Evolutionary conservation across 2,888 invertebrate genomes (phyloP).

Genomic region (Eupithecia dodoneata): DNA sequence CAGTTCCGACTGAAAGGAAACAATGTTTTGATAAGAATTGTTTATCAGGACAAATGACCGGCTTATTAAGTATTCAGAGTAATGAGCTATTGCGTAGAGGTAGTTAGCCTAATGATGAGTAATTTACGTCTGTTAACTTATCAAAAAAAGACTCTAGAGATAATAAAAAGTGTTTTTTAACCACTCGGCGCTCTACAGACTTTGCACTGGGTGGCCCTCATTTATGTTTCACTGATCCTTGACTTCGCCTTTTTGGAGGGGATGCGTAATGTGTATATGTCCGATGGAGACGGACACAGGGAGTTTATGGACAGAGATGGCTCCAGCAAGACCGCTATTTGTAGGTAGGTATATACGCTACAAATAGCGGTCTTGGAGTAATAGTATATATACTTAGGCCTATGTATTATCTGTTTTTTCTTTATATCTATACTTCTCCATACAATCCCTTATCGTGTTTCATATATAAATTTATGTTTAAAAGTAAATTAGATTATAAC

Average conservation of each 20-base stretch:
- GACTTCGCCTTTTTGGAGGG: neutral
- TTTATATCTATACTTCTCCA: too few relatives aligned
- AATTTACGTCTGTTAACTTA: neutral
- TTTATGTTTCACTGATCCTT: neutral
- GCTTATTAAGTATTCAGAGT: slow-evolving; percentile 11
- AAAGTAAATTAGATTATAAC: too few relatives aligned
- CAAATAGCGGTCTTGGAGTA: too few relatives aligned
- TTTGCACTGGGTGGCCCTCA: neutral
- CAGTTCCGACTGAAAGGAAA: slow-evolving; percentile 90
- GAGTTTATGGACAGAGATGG: too few relatives aligned
- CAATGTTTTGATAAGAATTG: slow-evolving; percentile 8
- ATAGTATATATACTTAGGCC: too few relatives aligned
- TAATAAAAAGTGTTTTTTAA: neutral
- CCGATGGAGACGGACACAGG: neutral
- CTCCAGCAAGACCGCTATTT: too few relatives aligned
- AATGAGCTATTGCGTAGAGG: slow-evolving; percentile 11
- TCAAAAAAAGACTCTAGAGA: neutral
- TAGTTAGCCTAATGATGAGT: slow-evolving; percentile 9
- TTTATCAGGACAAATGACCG: slow-evolving; percentile 3
- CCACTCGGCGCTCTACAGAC: neutral
- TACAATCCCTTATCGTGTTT: too few relatives aligned
- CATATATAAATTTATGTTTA: too few relatives aligned
- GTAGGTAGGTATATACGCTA: too few relatives aligned
- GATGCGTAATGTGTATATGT: neutral
- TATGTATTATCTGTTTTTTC: too few relatives aligned